Conservation (phyloP, 1,140 invertebrate species). For the Heliconius hermathena region DNA sequence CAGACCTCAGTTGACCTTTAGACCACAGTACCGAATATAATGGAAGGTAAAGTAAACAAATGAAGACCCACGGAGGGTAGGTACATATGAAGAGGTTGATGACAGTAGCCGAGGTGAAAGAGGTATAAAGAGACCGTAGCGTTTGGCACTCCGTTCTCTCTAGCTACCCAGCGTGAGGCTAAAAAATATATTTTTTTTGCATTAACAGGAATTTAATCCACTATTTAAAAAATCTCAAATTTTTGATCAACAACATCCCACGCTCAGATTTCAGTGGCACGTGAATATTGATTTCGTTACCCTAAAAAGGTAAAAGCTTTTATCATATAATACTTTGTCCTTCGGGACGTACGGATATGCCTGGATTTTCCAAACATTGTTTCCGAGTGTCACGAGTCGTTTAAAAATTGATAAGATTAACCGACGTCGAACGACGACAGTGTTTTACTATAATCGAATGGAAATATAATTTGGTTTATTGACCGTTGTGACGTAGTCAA, state of each 20-base stretch:
- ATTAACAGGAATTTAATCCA: no score
- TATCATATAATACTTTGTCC: background rate
- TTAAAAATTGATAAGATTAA: background rate
- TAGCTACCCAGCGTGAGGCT: background rate
- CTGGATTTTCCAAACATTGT: slow-evolving; percentile 5
- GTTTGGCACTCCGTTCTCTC: background rate
- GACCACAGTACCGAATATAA: no score
- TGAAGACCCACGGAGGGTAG: no score
- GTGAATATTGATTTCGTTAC: background rate
- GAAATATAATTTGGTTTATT: background rate
- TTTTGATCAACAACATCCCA: background rate
- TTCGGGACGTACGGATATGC: background rate
- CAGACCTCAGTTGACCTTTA: no score
- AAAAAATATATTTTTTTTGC: background rate
- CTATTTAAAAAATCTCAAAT: no score
- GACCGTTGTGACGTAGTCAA: background rate
- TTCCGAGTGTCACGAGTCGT: background rate
- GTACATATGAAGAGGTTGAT: no score
- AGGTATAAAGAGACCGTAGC: background rate
- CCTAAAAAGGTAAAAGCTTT: slow-evolving; percentile 4
- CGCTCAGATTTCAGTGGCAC: background rate
- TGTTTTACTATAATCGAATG: background rate
- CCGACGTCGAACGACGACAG: background rate
- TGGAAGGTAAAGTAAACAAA: no score
- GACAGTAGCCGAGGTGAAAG: background rate